These are phyloP conservation scores for Stichopus horrens DNA, from an alignment of 53 echinoderm and acorn worm species.

Conservation along the genomic window DNA sequence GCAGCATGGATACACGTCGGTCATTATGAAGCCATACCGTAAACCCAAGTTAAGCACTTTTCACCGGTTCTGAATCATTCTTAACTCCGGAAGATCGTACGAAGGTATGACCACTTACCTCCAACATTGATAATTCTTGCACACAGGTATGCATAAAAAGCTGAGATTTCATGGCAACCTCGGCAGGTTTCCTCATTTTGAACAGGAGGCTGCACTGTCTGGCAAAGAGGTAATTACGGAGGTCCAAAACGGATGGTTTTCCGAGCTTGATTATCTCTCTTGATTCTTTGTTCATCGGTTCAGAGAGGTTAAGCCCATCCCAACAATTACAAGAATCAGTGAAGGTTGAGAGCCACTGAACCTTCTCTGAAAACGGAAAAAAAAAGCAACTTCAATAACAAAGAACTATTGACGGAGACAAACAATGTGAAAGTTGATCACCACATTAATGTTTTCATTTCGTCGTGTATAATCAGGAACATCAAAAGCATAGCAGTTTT, in stretches of 20 bases:
- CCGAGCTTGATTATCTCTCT: conserved; percentile 66
- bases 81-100: no score
- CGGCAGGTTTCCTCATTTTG: conserved; percentile 71
- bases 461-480: no score
- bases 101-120: conserved; percentile 51
- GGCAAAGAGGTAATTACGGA: conserved; percentile 96
- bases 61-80: no score
- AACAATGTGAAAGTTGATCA: no score
- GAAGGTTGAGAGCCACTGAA: conserved; percentile 74
- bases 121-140: conserved; percentile 83
- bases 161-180: conserved; percentile 80
- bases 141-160: conserved; percentile 90
- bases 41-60: no score
- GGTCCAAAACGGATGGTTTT: conserved; percentile 80
- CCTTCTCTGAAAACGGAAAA: conserved; percentile 50
- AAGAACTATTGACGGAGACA: not conserved
- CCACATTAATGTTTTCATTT: no score
- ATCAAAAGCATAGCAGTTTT: no score
- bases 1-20: no score
- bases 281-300: conserved; percentile 65
- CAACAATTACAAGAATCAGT: conserved; percentile 76
- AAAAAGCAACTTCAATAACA: not conserved
- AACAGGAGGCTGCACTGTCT: conserved; percentile 86
- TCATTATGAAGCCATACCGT: no score
- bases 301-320: conserved; percentile 91